Conservation (phyloP, 1,140 invertebrate species). For the Amyelois transitella region DNA sequence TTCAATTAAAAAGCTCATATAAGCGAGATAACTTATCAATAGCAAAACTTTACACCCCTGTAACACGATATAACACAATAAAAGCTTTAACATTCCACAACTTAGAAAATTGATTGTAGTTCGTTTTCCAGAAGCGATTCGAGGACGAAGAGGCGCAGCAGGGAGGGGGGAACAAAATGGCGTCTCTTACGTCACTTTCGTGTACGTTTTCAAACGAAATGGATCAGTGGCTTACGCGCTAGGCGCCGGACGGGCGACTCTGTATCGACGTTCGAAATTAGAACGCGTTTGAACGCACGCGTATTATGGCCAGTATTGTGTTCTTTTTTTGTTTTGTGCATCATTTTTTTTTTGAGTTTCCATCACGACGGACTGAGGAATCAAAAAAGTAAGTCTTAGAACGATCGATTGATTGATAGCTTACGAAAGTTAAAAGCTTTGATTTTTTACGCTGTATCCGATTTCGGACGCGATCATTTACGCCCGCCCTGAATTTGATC, state of each 20-base stretch:
- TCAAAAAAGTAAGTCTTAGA: neutral
- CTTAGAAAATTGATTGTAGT: constrained; percentile 59
- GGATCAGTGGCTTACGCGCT: constrained; percentile 54
- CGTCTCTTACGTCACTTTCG: constrained; percentile 62
- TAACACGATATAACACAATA: constrained; percentile 22
- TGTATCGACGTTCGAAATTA: constrained; percentile 1
- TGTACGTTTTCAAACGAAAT: constrained; percentile 46
- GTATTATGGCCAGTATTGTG: constrained; percentile 16
- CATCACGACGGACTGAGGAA: neutral
- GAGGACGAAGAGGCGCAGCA: constrained; percentile 44
- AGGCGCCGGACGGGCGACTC: constrained; percentile 23
- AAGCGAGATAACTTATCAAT: neutral
- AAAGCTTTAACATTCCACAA: constrained; percentile 25
- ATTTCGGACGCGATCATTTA: neutral
- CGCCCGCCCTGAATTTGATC: neutral
- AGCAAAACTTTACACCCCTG: constrained; percentile 14
- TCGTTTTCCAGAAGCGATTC: constrained; percentile 44
- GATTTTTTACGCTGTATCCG: neutral
- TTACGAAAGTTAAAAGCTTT: constrained; percentile 1
- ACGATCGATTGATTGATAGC: constrained; percentile 20
- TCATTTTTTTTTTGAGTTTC: constrained; percentile 19
- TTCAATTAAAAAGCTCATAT: too few relatives aligned
- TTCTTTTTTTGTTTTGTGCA: constrained; percentile 36
- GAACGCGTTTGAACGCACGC: constrained; percentile 26
- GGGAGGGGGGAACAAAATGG: constrained; percentile 50